Base-by-base conservation (phyloP, 2,888 invertebrate genomes). In the Parnassius mnemosyne region DNA sequence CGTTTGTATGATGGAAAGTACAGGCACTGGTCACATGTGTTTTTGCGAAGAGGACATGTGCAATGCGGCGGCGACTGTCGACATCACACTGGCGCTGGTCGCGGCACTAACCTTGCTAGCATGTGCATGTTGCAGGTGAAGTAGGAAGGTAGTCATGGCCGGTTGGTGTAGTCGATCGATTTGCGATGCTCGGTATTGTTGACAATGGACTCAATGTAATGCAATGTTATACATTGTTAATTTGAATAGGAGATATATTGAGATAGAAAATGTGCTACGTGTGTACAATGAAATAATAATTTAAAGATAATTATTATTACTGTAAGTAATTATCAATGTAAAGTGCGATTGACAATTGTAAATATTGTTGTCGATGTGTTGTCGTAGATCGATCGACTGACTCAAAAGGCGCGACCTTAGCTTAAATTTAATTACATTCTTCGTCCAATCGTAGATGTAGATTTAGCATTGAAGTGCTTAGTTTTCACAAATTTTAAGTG, bases 1-100 rank as follows among this genome's bases (percentile, higher is more conserved):
- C 93, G 98, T 98, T 93, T 98, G 98, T 95, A 98, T 98, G 97
- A 96, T 97, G 95, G 98, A 98, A 95, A 97, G 97, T 95, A 97
- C 97, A 94, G 97, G 97, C 93, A 97, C 95, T 86, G 98, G 98
- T 92, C 97, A 97, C 94, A 98, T 98, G 97, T 98, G 97, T 94
- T 98, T 98, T 94, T 98, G 98, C 93, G 97, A 98, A 94, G 97
- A 97, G 93, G 97, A 98, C 93, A 96, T 96, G 95, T 98, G 98
- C 94, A 98, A 98, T 91, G 67, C 73, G 59, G 82, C 83, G 63
- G 68, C 75, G 66, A 71, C 77, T 63, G 75, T 80, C 75, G 75
- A 76, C 77, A 73, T 76, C 69, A 73, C 79, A 65, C 76, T 83
- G 72, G 75, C 76, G 63, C 68, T 79, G 65, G 68, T 80, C 73